phyloP scores from a whole-genome alignment of 2,888 invertebrate genomes.

The Clunio marinus region DNA sequence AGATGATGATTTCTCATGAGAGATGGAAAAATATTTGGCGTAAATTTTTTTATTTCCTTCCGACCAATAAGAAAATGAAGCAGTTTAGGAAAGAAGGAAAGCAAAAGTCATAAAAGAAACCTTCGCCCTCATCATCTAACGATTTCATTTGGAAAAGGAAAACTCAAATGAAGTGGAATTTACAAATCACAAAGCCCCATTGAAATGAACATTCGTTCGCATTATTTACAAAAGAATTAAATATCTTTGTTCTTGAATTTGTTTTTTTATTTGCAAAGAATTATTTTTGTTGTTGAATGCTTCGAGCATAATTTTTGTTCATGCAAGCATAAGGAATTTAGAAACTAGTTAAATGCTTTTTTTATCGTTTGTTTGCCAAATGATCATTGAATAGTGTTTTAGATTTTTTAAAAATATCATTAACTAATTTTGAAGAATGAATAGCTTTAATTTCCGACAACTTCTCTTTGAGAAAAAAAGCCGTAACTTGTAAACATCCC shows the following conservation, averaged over 20 bases:
- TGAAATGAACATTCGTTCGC: conserved; percentile 29
- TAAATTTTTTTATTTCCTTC: too few species aligned
- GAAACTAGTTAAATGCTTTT: conserved; percentile 3
- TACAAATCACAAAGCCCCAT: not conserved
- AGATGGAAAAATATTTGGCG: too few species aligned
- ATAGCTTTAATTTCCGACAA: not conserved
- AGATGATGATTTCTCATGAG: too few species aligned
- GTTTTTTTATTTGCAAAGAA: too few species aligned
- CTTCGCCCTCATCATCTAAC: too few species aligned
- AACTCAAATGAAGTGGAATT: conserved; percentile 36
- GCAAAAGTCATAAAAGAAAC: too few species aligned
- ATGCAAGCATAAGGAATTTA: not conserved
- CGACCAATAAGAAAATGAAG: too few species aligned
- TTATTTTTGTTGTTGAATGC: not conserved
- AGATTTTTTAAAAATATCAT: not conserved
- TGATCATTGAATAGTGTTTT: not conserved
- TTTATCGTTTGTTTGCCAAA: not conserved
- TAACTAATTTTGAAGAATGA: not conserved
- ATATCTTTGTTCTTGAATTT: not conserved
- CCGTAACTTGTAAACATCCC: too few species aligned
- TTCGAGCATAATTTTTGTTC: not conserved
- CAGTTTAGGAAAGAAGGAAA: too few species aligned
- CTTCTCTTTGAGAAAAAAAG: too few species aligned
- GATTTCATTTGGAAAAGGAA: too few species aligned
- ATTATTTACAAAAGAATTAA: not conserved